Conservation (phyloP, 2,888 invertebrate species). For the Heteromurus nitidus region DNA sequence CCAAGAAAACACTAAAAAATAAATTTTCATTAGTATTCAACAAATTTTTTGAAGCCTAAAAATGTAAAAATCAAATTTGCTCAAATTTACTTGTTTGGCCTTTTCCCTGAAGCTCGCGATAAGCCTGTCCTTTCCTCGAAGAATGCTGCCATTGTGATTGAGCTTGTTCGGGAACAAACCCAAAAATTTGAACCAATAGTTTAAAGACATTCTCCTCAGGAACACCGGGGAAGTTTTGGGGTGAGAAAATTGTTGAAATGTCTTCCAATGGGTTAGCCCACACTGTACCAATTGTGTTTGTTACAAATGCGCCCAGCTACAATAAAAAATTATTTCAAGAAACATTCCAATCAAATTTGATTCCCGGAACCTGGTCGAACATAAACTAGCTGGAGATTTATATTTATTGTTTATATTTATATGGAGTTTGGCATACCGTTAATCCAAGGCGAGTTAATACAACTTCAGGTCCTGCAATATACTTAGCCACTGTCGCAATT, state of each 20-base stretch:
- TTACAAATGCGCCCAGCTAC: constrained; percentile 71
- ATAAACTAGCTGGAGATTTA: no score
- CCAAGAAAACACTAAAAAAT: constrained; percentile 71
- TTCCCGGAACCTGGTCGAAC: no score
- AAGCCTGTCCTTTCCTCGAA: constrained; percentile 66
- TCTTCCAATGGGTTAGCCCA: constrained; percentile 72
- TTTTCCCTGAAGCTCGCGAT: constrained; percentile 69
- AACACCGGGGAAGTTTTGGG: constrained; percentile 72
- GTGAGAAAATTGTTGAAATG: constrained; percentile 67
- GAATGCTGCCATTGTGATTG: constrained; percentile 70
- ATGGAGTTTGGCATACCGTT: no score
- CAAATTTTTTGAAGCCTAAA: constrained; percentile 1
- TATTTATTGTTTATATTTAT: no score
- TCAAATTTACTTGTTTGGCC: constrained; percentile 71
- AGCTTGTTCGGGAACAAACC: constrained; percentile 71
- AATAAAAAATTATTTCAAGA: no score
- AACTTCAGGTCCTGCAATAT: constrained; percentile 69
- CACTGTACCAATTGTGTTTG: constrained; percentile 70
- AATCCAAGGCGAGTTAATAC: constrained; percentile 71
- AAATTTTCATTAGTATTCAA: neutral
- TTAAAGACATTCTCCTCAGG: constrained; percentile 68
- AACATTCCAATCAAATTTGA: no score
- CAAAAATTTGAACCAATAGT: constrained; percentile 71
- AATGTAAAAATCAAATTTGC: neutral
- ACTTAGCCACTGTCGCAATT: constrained; percentile 67